Base-by-base conservation (phyloP, 1,140 invertebrate genomes). In the Rhopalosiphum padi region DNA sequence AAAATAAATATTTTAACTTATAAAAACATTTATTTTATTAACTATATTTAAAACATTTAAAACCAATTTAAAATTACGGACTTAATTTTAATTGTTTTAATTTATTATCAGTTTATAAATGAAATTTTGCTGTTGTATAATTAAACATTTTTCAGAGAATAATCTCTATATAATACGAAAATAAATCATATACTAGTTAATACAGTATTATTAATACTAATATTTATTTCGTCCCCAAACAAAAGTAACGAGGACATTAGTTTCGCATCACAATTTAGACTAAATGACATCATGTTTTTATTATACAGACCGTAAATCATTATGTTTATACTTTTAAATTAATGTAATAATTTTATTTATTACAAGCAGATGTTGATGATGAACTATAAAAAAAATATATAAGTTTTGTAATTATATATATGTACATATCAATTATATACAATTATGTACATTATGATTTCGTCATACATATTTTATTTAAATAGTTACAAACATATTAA, bases 181-280 rank as follows among this genome's bases (percentile, higher is more conserved):
- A 35, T 88, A 88, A 88, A 88, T 48, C 8, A 35, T 30, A 21
- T 88, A 48, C 43, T 48, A 88, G 43, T 88, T 48, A 88, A 46
- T 88, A 18, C 30, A 77, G 2, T n/a, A 6, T 77, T 77, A 77
- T 18, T 77, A n/a, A 77, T 88, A 25, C 30, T 48, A 88, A 46
- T 88, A 88, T 30, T 88, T 48, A 88, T 48, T 51, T 88, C 4
- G 86, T 48, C 15, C 11, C 25, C 30, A 88, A 48, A 88, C 46
- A n/a, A 35, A 88, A 48, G 46, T 88, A 88, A 48, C 30, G 46
- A 88, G 46, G 43, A 88, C 86, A 88, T 88, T 87, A 88, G 86
- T 88, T 46, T 88, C 43, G 46, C 43, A 88, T 51, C 46, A 35
- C 46, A 48, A 88, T 88, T 88, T 88, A 88, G 1, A 48, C n/a